phyloP scores from a whole-genome alignment of 2,797 vertebrate genomes.

The Pelochelys cantorii region DNA sequence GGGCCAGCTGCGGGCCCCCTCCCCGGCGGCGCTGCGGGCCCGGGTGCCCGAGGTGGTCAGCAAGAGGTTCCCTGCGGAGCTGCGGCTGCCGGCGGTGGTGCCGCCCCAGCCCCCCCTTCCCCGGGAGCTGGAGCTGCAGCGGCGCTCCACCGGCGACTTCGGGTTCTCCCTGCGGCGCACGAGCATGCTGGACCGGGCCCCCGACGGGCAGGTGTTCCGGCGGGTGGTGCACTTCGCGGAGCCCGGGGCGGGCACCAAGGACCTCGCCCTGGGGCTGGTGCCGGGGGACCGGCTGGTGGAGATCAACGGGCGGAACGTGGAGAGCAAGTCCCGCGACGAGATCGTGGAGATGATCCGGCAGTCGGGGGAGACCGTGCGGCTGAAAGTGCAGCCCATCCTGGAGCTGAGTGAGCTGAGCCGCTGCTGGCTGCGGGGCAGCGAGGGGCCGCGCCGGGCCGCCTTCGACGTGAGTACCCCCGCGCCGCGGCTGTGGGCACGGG shows the following conservation, averaged over 20 bases:
- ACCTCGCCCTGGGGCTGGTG: conserved; percentile 92
- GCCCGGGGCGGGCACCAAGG: conserved; percentile 95
- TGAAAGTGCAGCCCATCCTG: conserved; percentile 96
- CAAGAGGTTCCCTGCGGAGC: conserved; percentile 87
- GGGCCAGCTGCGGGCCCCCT: conserved; percentile 45
- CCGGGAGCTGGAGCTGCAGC: conserved; percentile 91
- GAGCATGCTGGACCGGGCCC: conserved; percentile 92
- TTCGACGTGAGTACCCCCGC: conserved; percentile 87
- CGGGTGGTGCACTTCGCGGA: conserved; percentile 96
- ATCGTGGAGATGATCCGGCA: conserved; percentile 99
- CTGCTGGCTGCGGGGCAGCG: conserved; percentile 91
- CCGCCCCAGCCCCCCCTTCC: conserved; percentile 84
- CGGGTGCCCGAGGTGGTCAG: conserved; percentile 86
- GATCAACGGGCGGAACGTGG: conserved; percentile 94
- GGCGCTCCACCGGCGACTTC: conserved; percentile 95
- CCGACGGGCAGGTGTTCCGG: conserved; percentile 91
- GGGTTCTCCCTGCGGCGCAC: conserved; percentile 96
- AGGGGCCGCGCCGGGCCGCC: conserved; percentile 85
- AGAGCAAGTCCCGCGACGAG: conserved; percentile 94
- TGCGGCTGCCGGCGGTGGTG: conserved; percentile 88
- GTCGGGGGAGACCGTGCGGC: conserved; percentile 92
- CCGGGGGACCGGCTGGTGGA: conserved; percentile 95
- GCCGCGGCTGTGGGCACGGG: no score
- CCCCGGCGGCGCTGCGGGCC: conserved; percentile 66
- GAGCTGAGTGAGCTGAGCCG: conserved; percentile 96